Evolutionary conservation across 2,113 vertebrate species (phyloP).

Genomic region (Grammomys surdaster): DNA sequence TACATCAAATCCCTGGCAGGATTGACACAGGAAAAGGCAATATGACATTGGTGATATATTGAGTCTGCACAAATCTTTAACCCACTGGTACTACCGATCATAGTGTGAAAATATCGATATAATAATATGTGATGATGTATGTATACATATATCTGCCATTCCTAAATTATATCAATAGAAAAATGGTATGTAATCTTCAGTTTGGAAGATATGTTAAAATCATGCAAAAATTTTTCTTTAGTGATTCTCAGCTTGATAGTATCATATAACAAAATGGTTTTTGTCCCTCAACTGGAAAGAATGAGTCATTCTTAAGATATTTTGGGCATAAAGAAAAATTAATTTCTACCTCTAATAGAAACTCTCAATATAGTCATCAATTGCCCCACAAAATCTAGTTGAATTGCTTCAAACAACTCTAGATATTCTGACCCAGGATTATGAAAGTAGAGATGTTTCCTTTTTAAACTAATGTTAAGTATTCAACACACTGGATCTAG

Average conservation of each 20-base stretch:
- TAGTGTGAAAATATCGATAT: neutral
- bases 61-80: neutral
- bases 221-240: constrained; percentile 25
- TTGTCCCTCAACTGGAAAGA: neutral
- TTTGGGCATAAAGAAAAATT: constrained; percentile 34
- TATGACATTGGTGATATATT: neutral
- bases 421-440: neutral
- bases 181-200: neutral
- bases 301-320: constrained; percentile 20
- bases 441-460: neutral
- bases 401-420: neutral
- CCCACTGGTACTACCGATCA: neutral
- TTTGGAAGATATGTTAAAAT: neutral
- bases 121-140: neutral
- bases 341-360: constrained; percentile 42
- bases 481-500: neutral
- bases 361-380: neutral
- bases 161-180: neutral
- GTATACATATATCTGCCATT: neutral
- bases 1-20: neutral
- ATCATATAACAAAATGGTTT: constrained; percentile 11
- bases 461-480: neutral
- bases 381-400: neutral
- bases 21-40: neutral
- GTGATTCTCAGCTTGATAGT: neutral